Percentiles rank a stretch among this genome's conserved stretches.
These are phyloP conservation scores for Brachyhypopomus gauderio DNA, from an alignment of 2,113 vertebrate genomes.

Conservation along the genomic window DNA sequence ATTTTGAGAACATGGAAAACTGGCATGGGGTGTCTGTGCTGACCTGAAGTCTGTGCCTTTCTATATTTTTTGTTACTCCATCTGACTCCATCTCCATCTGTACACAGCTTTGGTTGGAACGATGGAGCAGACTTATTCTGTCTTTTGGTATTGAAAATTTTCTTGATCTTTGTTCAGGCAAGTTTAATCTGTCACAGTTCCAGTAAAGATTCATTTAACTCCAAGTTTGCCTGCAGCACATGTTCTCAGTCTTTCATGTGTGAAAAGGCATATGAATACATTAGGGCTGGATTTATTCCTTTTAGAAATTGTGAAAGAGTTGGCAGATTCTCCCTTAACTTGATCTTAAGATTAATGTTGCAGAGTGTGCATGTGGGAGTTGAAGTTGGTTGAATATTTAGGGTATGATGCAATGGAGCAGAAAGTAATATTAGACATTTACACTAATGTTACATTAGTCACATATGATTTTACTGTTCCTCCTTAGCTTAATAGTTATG, in stretches of 20 bases:
- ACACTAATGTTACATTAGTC: not conserved
- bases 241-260: not conserved
- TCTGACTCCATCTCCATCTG: slow-evolving; percentile 27
- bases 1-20: slow-evolving; percentile 44
- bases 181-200: not conserved
- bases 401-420: not conserved
- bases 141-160: slow-evolving; percentile 8
- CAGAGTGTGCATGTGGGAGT: not conserved
- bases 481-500: not conserved
- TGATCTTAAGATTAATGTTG: too few species aligned
- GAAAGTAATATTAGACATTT: not conserved
- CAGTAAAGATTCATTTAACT: not conserved
- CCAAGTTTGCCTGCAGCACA: not conserved
- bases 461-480: not conserved
- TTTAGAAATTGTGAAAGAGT: not conserved
- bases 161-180: slow-evolving; percentile 24
- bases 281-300: not conserved
- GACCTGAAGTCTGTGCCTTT: slow-evolving; percentile 1
- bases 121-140: not conserved
- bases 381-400: not conserved
- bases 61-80: not conserved
- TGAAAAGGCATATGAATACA: not conserved
- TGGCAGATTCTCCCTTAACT: not conserved
- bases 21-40: slow-evolving; percentile 14
- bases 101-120: not conserved